Evolutionary conservation across 2,797 vertebrate species (phyloP).

Genomic region (Miichthys miiuy): DNA sequence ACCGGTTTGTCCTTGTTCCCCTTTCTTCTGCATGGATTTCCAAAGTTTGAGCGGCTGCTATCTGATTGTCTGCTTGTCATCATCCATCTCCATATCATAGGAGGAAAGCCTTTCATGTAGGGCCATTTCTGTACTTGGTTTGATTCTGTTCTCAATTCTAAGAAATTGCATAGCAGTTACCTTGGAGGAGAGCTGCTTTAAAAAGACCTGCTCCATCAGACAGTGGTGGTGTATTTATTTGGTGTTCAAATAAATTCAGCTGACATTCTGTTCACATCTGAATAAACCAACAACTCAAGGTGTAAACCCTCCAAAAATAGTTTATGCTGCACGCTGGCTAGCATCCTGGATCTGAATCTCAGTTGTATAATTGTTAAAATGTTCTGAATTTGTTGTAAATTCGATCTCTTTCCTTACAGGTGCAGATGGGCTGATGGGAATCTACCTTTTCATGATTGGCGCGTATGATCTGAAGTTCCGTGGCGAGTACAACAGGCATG

Average conservation of each 20-base stretch:
- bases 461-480: constrained; percentile 95
- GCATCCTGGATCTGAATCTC: not conserved
- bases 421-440: constrained; percentile 97
- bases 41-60: not conserved
- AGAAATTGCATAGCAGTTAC: not conserved
- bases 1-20: not conserved
- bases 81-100: not conserved
- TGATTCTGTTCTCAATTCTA: not conserved
- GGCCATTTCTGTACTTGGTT: not conserved
- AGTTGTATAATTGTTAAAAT: not conserved
- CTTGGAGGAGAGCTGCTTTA: not conserved
- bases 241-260: not conserved
- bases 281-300: not conserved
- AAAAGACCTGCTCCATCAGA: not conserved
- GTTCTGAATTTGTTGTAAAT: not conserved
- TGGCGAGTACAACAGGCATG: constrained; percentile 96
- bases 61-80: not conserved
- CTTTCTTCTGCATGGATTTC: not conserved
- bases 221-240: not conserved
- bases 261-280: not conserved
- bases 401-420: constrained; percentile 76
- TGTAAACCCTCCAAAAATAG: not conserved
- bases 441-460: constrained; percentile 97
- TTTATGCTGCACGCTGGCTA: too few relatives aligned
- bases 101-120: not conserved